Evolutionary conservation across 2,888 invertebrate genomes (phyloP), one percentile per base, ranked within the genome.

Genomic region (Dicyrtomina minuta): DNA sequence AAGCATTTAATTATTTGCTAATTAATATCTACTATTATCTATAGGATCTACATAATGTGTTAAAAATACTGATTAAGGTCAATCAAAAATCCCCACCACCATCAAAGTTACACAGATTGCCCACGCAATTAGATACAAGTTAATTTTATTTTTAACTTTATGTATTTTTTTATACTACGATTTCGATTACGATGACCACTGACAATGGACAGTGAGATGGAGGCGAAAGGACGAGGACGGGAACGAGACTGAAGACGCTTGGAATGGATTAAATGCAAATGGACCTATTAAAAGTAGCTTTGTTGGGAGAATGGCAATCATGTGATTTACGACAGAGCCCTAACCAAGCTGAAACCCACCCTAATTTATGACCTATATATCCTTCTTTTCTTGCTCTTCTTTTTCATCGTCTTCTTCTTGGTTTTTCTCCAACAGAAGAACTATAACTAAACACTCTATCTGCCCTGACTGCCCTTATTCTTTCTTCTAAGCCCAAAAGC

Each of bases 321-420:
- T 51, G 44, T 62, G 68, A 68, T 68, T 68, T 68, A 68, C 55
- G 41, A 68, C 55, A 27, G n/a, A 44, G 43, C 39, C 53, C 39
- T 53, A 49, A 27, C 33, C 56, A 27, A 43, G 26, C 20, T 55
- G 72, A 51, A 76, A 74, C 73, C 75, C 75, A 74, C 77, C 77
- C 75, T 77, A 77, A 77, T 77, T 77, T 77, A 77, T 75, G 75
- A 77, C 74, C 75, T 74, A 73, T 72, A 73, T 75, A 72, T 68
- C 68, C 72, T 60, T 72, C 72, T 62, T 15, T 43, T 60, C 56
- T 26, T 22, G 13, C 49, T 62, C 58, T 56, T 27, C 39, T 22
- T 55, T 70, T 70, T 24, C 67, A 67, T 69, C 61, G 51, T 60
- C 55, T 72, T 55, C 65, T 71, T 72, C 46, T 27, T 49, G 27